Conservation (phyloP, 2,888 invertebrate species). For the Sialis fuliginosa region DNA sequence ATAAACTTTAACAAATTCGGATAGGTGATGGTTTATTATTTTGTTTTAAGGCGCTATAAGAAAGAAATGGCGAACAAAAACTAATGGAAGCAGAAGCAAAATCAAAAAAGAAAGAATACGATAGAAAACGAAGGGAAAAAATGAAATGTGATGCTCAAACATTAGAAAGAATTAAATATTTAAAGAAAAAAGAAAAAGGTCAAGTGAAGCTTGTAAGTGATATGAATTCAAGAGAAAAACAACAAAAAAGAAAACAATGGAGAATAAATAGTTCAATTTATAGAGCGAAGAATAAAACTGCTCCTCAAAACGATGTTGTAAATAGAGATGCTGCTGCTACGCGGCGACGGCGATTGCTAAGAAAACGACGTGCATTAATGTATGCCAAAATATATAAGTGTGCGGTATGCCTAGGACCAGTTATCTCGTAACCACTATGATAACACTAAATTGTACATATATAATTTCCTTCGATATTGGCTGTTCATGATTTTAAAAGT, state of each 20-base stretch:
- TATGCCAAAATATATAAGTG: conserved; percentile 10
- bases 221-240: conserved; percentile 6
- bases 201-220: conserved; percentile 4
- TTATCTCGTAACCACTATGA: too few species aligned
- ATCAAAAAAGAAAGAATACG: conserved; percentile 6
- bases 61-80: background rate
- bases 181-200: conserved; percentile 4
- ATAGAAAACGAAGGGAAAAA: conserved; percentile 5
- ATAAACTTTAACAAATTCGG: background rate
- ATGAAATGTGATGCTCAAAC: conserved; percentile 2
- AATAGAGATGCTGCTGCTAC: conserved; percentile 7
- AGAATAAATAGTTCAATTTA: conserved; percentile 1
- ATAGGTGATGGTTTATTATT: background rate
- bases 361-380: conserved; percentile 7
- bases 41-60: background rate
- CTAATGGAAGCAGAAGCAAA: conserved; percentile 5
- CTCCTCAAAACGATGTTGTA: background rate
- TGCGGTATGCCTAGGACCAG: too few species aligned
- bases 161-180: conserved; percentile 2
- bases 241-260: conserved; percentile 6
- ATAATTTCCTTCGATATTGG: too few species aligned
- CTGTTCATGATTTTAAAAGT: too few species aligned
- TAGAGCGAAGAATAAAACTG: background rate
- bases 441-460: too few species aligned
- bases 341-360: conserved; percentile 9